Conservation (phyloP, 1,140 invertebrate species). For the Coenobita brevimanus region DNA sequence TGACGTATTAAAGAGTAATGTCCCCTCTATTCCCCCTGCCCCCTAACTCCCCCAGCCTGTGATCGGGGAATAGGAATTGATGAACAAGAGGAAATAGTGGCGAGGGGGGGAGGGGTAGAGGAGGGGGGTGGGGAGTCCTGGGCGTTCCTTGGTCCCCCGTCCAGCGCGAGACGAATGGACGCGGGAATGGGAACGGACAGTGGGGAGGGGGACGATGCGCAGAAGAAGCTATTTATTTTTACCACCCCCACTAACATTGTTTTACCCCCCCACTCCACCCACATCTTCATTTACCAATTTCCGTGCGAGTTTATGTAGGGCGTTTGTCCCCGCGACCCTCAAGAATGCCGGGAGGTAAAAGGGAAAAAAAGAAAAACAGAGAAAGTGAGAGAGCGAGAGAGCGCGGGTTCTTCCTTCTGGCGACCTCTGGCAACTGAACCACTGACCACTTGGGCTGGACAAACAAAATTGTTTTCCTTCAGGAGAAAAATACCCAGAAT, state of each 20-base stretch:
- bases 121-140: conserved; percentile 17
- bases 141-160: conserved; percentile 40
- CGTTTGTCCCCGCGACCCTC: too few species aligned
- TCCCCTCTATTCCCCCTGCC: too few species aligned
- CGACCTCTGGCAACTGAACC: conserved; percentile 52
- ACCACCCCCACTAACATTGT: conserved; percentile 23
- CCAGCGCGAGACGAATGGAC: conserved; percentile 58
- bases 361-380: conserved; percentile 15
- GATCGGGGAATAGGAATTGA: too few species aligned
- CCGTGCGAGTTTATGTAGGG: background rate
- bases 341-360: too few species aligned
- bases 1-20: too few species aligned
- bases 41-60: too few species aligned
- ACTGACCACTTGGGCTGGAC: conserved; percentile 65
- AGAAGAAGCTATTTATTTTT: conserved; percentile 60
- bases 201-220: conserved; percentile 40
- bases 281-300: background rate
- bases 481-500: conserved; percentile 64
- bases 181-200: conserved; percentile 64
- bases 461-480: conserved; percentile 67
- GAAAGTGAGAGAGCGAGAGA: conserved; percentile 1
- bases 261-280: background rate
- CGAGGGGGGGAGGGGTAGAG: background rate
- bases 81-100: too few species aligned
- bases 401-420: conserved; percentile 7